phyloP scores from a whole-genome alignment of 2,797 vertebrate genomes.

The Tinamus major region DNA sequence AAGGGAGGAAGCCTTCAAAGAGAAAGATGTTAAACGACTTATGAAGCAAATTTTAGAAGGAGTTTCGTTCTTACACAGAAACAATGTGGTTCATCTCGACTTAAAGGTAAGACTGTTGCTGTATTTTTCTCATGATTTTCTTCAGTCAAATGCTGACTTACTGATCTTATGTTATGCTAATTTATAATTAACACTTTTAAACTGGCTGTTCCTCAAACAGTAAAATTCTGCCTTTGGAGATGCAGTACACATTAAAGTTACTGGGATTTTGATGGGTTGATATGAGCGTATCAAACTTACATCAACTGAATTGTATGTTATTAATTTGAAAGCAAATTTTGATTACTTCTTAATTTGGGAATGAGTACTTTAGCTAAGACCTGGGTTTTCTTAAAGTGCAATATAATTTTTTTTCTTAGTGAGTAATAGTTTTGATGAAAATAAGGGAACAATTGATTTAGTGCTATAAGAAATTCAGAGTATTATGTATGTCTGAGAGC shows the following conservation, averaged over 20 bases:
- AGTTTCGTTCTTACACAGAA: constrained; percentile 88
- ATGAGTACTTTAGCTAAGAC: not conserved
- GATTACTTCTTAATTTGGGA: not conserved
- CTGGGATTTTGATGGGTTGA: not conserved
- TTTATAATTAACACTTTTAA: not conserved
- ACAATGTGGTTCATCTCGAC: constrained; percentile 91
- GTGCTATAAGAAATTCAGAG: not conserved
- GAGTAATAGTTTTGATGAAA: not conserved
- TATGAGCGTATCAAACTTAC: not conserved
- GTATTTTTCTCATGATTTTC: not conserved
- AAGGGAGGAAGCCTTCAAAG: constrained; percentile 89
- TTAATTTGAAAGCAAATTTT: not conserved
- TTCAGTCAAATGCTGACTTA: not conserved
- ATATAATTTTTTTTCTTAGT: not conserved
- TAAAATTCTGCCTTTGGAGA: not conserved
- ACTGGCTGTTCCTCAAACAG: not conserved
- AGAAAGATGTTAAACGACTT: constrained; percentile 90
- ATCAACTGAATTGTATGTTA: not conserved
- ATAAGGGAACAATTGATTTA: not conserved
- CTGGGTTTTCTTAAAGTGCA: not conserved
- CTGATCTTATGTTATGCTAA: not conserved
- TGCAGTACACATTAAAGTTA: not conserved
- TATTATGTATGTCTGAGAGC: not conserved
- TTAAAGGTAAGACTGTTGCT: constrained; percentile 85
- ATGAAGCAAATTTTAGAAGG: constrained; percentile 93